These are phyloP conservation scores for Cacoxenus indagator DNA, from an alignment of 2,888 invertebrate species.

Conservation along the genomic window DNA sequence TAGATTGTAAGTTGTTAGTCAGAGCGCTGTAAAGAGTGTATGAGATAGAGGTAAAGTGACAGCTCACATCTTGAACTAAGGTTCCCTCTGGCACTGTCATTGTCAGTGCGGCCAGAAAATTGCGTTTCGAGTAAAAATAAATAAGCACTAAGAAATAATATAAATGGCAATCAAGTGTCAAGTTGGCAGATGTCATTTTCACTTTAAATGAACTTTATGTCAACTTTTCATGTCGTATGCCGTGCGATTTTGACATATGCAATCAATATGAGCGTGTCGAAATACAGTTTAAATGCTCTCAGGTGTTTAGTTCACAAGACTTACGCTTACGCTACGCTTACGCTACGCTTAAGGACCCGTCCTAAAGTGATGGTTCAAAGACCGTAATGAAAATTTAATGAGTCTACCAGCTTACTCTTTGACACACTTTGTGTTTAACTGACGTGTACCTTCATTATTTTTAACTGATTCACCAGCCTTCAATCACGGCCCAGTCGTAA, in stretches of 20 bases:
- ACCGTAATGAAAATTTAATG: too few relatives aligned
- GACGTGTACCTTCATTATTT: too few relatives aligned
- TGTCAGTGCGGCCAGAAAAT: slow-evolving; percentile 18
- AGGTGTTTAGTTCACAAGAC: not conserved
- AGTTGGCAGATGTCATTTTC: slow-evolving; percentile 58
- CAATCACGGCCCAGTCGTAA: too few relatives aligned
- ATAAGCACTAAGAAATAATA: slow-evolving; percentile 9
- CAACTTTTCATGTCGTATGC: slow-evolving; percentile 31
- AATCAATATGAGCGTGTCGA: not conserved
- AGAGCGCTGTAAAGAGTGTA: not conserved
- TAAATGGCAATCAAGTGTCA: slow-evolving; percentile 54
- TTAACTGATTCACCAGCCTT: too few relatives aligned
- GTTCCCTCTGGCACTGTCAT: too few relatives aligned
- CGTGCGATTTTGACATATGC: not conserved
- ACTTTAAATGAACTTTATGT: slow-evolving; percentile 58
- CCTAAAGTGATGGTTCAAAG: too few relatives aligned
- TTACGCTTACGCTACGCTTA: too few relatives aligned
- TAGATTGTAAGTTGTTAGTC: not conserved
- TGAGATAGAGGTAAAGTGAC: not conserved
- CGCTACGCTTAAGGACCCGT: too few relatives aligned
- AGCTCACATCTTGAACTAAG: not conserved
- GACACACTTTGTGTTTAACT: too few relatives aligned
- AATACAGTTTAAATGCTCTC: not conserved
- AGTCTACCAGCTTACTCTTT: too few relatives aligned
- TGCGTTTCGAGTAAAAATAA: slow-evolving; percentile 15